These are phyloP conservation scores for Byasa hedistus DNA, from an alignment of 2,888 invertebrate genomes.

Conservation along the genomic window DNA sequence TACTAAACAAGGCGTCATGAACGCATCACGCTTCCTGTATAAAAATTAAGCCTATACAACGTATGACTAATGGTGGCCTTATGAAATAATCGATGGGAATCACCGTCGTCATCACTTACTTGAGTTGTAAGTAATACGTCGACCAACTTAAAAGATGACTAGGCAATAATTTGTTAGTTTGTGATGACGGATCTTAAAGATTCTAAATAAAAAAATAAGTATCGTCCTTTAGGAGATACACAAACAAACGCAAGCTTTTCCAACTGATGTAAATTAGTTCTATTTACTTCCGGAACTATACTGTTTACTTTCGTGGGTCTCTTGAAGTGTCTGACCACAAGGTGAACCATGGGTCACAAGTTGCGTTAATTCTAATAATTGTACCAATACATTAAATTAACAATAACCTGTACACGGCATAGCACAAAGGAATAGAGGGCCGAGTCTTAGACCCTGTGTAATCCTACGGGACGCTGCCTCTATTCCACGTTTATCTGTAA, in stretches of 20 bases:
- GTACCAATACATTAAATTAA: too few relatives aligned
- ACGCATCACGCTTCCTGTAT: slow-evolving; percentile 27
- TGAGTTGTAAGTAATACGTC: neutral
- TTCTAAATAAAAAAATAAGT: too few relatives aligned
- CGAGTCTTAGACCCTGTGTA: slow-evolving; percentile 11
- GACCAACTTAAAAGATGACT: neutral
- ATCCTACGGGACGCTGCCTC: slow-evolving; percentile 19
- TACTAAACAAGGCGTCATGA: slow-evolving; percentile 23
- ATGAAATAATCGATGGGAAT: slow-evolving; percentile 11
- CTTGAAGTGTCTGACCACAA: too few relatives aligned
- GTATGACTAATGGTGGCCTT: slow-evolving; percentile 8
- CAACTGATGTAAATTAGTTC: too few relatives aligned
- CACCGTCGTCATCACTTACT: neutral
- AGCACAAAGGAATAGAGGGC: slow-evolving; percentile 5
- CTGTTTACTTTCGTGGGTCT: too few relatives aligned
- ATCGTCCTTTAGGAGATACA: too few relatives aligned
- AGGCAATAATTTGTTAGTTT: too few relatives aligned
- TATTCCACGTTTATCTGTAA: slow-evolving; percentile 13
- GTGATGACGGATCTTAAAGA: too few relatives aligned
- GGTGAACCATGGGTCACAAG: too few relatives aligned
- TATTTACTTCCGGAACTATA: too few relatives aligned
- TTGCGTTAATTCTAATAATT: too few relatives aligned
- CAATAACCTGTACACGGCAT: neutral
- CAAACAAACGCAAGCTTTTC: too few relatives aligned
- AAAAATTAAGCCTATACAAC: slow-evolving; percentile 29